Evolutionary conservation across 2,888 invertebrate species (phyloP).

Genomic region (Troglohyphantes excavatus): DNA sequence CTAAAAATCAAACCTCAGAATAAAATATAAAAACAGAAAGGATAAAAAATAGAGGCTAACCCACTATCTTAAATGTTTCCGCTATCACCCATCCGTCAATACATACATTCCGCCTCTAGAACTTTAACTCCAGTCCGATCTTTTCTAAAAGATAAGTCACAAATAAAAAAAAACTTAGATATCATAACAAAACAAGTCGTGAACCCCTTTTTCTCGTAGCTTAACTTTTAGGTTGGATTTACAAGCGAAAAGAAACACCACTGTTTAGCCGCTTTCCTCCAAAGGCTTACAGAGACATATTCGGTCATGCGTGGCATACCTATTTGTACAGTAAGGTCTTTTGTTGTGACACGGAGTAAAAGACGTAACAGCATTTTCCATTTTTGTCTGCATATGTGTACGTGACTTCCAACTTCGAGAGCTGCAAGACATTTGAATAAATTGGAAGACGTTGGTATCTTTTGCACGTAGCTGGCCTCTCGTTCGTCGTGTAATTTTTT

Average conservation of each 20-base stretch:
- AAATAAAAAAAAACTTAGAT: neutral
- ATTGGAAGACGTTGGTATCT: conserved; percentile 50
- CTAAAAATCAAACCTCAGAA: neutral
- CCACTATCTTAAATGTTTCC: neutral
- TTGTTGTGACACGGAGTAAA: conserved; percentile 38
- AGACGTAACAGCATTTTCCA: conserved; percentile 48
- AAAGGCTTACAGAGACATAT: conserved; percentile 55
- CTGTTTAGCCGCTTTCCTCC: conserved; percentile 24
- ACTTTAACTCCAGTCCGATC: conserved; percentile 17
- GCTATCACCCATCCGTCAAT: neutral
- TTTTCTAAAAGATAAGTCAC: conserved; percentile 29
- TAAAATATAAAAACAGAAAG: neutral
- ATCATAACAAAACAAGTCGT: conserved; percentile 25
- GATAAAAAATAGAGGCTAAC: neutral
- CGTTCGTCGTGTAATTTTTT: neutral
- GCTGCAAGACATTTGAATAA: conserved; percentile 63
- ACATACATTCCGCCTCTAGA: neutral
- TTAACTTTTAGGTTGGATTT: conserved; percentile 8
- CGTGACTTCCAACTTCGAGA: conserved; percentile 44
- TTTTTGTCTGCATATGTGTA: conserved; percentile 41
- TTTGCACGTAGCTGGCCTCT: conserved; percentile 38
- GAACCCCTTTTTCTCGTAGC: conserved; percentile 26
- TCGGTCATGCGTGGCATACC: conserved; percentile 28
- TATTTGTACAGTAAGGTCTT: conserved; percentile 50
- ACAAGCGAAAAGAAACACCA: conserved; percentile 1